phyloP scores from a whole-genome alignment of 2,888 invertebrate genomes.

The Omphaloscelis lunosa region DNA sequence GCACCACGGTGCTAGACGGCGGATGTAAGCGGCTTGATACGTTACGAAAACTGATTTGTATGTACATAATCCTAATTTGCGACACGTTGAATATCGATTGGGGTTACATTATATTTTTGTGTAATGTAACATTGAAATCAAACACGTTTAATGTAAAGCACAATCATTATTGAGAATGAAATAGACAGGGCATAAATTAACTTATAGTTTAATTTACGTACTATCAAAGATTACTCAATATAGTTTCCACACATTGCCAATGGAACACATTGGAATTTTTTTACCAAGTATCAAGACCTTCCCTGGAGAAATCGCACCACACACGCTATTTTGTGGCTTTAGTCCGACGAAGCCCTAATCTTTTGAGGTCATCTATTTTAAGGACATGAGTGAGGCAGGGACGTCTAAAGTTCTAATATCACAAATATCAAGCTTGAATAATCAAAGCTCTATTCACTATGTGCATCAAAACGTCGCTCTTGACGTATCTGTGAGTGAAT shows the following conservation, averaged over 20 bases:
- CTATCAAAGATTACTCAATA: background rate
- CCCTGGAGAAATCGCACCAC: background rate
- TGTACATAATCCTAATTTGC: constrained; percentile 70
- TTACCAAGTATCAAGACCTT: constrained; percentile 50
- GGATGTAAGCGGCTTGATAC: constrained; percentile 71
- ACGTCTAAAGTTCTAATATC: constrained; percentile 37
- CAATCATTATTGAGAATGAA: constrained; percentile 14
- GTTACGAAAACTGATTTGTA: constrained; percentile 74
- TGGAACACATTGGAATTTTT: no score
- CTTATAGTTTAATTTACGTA: background rate
- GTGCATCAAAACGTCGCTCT: constrained; percentile 47
- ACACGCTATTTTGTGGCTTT: constrained; percentile 39
- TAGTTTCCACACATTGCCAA: accelerated
- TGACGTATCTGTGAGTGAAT: constrained; percentile 52
- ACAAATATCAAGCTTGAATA: constrained; percentile 53
- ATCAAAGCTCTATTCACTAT: constrained; percentile 65
- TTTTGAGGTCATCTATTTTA: constrained; percentile 59
- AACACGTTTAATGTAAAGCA: constrained; percentile 8
- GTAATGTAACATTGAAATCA: constrained; percentile 48
- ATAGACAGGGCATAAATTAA: constrained; percentile 2
- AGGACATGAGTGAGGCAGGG: constrained; percentile 49
- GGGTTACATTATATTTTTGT: constrained; percentile 53
- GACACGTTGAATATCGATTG: constrained; percentile 51
- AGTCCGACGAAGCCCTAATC: constrained; percentile 48
- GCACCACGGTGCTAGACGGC: constrained; percentile 72